These are phyloP conservation scores for Opisthocomus hoazin DNA, from an alignment of 2,113 vertebrate genomes.

Conservation along the genomic window DNA sequence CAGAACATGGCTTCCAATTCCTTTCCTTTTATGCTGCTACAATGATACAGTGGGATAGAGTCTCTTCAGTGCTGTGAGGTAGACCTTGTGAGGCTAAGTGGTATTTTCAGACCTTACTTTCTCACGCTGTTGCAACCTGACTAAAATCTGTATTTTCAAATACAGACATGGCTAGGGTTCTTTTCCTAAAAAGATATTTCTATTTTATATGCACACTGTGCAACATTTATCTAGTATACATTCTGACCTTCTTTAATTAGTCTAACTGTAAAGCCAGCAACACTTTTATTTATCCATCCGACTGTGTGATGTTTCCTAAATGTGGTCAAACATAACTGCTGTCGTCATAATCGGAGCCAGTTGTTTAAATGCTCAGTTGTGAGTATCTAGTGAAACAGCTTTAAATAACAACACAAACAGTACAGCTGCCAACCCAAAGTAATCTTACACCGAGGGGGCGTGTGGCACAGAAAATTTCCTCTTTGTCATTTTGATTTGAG, in stretches of 20 bases:
- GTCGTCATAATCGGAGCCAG: not conserved
- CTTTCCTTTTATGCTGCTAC: not conserved
- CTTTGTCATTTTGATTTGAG: constrained; percentile 77
- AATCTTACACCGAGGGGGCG: constrained; percentile 64
- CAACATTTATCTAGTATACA: not conserved
- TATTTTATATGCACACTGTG: not conserved
- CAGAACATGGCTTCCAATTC: not conserved
- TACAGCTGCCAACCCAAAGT: constrained; percentile 67
- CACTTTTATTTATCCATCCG: not conserved
- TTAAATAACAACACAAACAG: constrained; percentile 73
- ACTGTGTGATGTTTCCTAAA: not conserved
- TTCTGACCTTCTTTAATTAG: not conserved
- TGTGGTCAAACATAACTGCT: not conserved
- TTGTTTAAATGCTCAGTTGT: constrained; percentile 63
- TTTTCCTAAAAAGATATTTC: not conserved
- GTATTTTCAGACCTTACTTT: not conserved
- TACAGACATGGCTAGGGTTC: not conserved
- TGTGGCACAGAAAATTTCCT: constrained; percentile 68
- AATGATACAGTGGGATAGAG: not conserved
- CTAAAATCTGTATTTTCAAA: not conserved
- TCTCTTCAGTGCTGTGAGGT: not conserved
- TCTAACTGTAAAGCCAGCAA: not conserved
- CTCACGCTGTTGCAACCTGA: not conserved
- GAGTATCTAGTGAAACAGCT: constrained; percentile 59
- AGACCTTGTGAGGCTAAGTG: not conserved